Conservation (phyloP, 1,140 invertebrate species). For the Andrena cerasifolii region DNA sequence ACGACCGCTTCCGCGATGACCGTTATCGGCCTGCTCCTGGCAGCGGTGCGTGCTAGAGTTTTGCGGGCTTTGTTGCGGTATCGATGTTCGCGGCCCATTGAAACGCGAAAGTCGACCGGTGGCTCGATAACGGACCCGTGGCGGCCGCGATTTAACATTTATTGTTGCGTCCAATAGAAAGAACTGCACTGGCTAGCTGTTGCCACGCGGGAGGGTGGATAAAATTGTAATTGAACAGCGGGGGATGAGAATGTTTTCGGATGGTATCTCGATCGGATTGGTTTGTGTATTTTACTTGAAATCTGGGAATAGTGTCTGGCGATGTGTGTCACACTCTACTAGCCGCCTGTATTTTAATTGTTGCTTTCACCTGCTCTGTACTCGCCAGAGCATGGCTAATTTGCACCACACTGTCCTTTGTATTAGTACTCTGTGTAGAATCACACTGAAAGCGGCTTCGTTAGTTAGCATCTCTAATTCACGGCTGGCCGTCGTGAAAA, state of each 20-base stretch:
- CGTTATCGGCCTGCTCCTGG: constrained; percentile 14
- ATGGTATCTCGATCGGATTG: too few relatives aligned
- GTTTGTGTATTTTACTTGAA: too few relatives aligned
- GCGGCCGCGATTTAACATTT: not conserved
- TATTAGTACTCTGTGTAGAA: not conserved
- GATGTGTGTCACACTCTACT: too few relatives aligned
- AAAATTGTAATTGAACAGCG: too few relatives aligned
- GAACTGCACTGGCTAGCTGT: too few relatives aligned
- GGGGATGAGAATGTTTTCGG: too few relatives aligned
- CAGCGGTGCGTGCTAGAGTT: constrained; percentile 2
- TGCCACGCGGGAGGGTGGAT: too few relatives aligned
- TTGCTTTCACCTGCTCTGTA: too few relatives aligned
- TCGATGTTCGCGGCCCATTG: constrained; percentile 30
- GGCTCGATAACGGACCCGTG: constrained; percentile 2
- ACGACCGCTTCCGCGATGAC: constrained; percentile 2
- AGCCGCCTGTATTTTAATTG: not conserved
- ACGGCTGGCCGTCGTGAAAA: not conserved
- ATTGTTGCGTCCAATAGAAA: not conserved
- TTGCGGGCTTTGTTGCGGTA: constrained; percentile 14
- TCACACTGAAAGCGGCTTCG: not conserved
- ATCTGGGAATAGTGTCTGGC: too few relatives aligned
- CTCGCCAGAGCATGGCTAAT: too few relatives aligned
- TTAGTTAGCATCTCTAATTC: not conserved
- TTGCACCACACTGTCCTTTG: too few relatives aligned
- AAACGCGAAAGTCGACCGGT: constrained; percentile 18